A percentile compares a stretch with the other conserved stretches of the same genome.
Evolutionary conservation across 2,888 invertebrate species (phyloP).

Genomic region (Baccha elongata): DNA sequence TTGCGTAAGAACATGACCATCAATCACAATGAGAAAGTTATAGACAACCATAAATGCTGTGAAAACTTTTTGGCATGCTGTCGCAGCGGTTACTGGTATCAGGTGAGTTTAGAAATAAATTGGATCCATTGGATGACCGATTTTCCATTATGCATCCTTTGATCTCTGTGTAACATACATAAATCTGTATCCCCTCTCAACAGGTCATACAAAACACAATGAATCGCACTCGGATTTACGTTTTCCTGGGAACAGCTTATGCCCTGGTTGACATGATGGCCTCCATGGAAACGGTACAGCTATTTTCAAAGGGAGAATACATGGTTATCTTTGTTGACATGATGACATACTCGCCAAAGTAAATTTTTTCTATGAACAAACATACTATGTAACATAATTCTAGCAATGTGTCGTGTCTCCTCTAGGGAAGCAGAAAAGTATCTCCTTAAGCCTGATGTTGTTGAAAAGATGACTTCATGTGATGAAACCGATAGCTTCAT

Average conservation of each 20-base stretch:
- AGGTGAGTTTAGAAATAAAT: constrained; percentile 82
- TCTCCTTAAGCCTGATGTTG: constrained; percentile 87
- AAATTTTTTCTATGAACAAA: constrained; percentile 77
- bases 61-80: constrained; percentile 90
- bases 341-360: constrained; percentile 90
- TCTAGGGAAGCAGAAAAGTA: constrained; percentile 89
- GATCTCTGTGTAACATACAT: background rate
- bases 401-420: constrained; percentile 34
- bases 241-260: constrained; percentile 94
- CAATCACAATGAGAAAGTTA: constrained; percentile 88
- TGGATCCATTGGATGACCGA: background rate
- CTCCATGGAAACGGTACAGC: constrained; percentile 93
- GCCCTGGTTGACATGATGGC: constrained; percentile 95
- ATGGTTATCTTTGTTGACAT: constrained; percentile 97
- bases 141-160: background rate
- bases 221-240: constrained; percentile 95
- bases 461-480: constrained; percentile 85
- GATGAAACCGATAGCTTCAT: constrained; percentile 83
- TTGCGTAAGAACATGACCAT: constrained; percentile 91
- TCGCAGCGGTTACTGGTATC: constrained; percentile 91
- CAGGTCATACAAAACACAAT: constrained; percentile 88
- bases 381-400: constrained; percentile 58
- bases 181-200: no score
- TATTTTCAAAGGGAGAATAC: constrained; percentile 96
- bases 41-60: constrained; percentile 90